Conservation (phyloP, 2,797 vertebrate species). For the Muscicapa comitata region DNA sequence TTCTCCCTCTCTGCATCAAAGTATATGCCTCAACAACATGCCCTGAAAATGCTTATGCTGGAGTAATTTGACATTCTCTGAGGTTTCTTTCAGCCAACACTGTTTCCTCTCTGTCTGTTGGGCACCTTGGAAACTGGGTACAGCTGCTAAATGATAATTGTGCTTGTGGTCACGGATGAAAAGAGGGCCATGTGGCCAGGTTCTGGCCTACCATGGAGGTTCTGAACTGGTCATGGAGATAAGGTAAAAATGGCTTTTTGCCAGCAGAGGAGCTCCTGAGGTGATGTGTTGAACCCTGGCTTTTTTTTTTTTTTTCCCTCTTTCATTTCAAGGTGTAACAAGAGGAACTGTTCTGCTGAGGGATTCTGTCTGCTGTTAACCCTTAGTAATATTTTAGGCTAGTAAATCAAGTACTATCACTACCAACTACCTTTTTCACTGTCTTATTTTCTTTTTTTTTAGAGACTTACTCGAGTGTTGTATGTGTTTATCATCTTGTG, state of each 20-base stretch:
- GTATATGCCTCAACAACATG: accelerated
- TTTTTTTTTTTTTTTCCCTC: background rate
- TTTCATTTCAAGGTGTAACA: background rate
- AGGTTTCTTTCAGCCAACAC: background rate
- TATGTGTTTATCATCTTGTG: background rate
- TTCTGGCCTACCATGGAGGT: background rate
- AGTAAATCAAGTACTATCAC: background rate
- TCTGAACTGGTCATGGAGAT: background rate
- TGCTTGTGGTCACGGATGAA: background rate
- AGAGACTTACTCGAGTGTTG: background rate
- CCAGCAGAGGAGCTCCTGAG: background rate
- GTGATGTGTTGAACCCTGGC: background rate
- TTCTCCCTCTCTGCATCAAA: background rate
- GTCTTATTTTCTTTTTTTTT: background rate
- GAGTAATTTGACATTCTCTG: background rate
- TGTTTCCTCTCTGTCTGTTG: background rate
- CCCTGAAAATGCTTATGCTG: background rate
- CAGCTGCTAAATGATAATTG: background rate
- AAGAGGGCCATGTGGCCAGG: accelerated
- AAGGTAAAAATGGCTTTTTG: background rate
- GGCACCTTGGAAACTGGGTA: background rate
- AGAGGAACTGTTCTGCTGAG: background rate
- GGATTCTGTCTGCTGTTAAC: background rate
- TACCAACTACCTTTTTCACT: background rate
- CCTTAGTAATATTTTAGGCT: background rate